Conservation (phyloP, 2,888 invertebrate genomes). For the Notocelia uddmanniana region DNA sequence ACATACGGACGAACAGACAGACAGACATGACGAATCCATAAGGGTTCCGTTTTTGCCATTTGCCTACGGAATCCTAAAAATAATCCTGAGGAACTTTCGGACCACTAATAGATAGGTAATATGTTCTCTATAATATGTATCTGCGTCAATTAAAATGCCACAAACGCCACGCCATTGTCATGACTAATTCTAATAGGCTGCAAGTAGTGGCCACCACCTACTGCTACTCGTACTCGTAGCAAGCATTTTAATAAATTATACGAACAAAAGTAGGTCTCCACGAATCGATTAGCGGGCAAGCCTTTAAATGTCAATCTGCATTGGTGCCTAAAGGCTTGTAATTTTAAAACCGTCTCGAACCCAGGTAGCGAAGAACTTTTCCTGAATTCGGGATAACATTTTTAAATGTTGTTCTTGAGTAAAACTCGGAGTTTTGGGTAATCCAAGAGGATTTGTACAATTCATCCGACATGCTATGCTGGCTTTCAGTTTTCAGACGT, state of each 20-base stretch:
- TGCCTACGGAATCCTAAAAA: too few species aligned
- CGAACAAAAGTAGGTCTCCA: slow-evolving; percentile 46
- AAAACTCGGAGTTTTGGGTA: slow-evolving; percentile 20
- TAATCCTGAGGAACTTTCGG: too few species aligned
- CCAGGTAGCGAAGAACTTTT: slow-evolving; percentile 1
- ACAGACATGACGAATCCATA: too few species aligned
- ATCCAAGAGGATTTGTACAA: slow-evolving; percentile 40
- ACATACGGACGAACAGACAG: too few species aligned
- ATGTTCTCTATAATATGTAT: background rate
- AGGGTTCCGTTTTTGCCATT: too few species aligned
- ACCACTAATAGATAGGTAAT: background rate
- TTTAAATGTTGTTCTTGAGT: slow-evolving; percentile 33
- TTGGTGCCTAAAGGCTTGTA: slow-evolving; percentile 35
- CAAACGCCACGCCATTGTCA: background rate
- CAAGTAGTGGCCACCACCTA: slow-evolving; percentile 7
- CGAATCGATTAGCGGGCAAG: slow-evolving; percentile 48
- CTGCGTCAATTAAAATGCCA: background rate
- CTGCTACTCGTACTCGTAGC: too few species aligned
- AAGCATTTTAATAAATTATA: slow-evolving; percentile 50
- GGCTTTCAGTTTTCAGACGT: slow-evolving; percentile 9
- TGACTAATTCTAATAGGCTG: slow-evolving; percentile 18
- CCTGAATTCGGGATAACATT: slow-evolving; percentile 16
- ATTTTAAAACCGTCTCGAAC: slow-evolving; percentile 28
- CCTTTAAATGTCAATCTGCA: slow-evolving; percentile 42
- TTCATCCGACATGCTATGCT: slow-evolving; percentile 20